A percentile compares a stretch with the other conserved stretches of the same genome.
phyloP scores from a whole-genome alignment of 2,113 vertebrate genomes.

The Alligator mississippiensis region DNA sequence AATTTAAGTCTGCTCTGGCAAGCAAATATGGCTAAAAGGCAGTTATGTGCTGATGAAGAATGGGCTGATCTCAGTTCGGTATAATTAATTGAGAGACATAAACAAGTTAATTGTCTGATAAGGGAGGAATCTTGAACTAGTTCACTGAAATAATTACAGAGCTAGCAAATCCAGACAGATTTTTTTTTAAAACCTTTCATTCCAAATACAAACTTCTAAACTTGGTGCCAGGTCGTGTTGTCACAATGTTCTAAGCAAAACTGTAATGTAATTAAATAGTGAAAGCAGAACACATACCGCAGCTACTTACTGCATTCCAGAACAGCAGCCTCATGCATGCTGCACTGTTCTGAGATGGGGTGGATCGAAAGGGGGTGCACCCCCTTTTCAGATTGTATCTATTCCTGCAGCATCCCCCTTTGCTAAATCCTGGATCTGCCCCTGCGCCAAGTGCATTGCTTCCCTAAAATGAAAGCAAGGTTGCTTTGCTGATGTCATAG shows the following conservation, averaged over 20 bases:
- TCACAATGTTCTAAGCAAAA: background rate
- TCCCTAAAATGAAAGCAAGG: no score
- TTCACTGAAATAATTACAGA: background rate
- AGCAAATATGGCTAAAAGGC: background rate
- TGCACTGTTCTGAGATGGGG: no score
- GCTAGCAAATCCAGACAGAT: background rate
- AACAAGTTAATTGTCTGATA: background rate
- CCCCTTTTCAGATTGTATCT: no score
- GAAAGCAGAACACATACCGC: background rate
- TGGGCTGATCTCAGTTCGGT: background rate
- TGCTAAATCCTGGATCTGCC: no score
- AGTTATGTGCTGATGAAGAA: background rate
- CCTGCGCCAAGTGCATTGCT: no score
- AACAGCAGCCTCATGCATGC: no score
- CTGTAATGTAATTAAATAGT: background rate
- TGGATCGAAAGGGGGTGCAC: no score
- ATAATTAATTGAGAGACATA: background rate
- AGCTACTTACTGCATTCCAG: no score
- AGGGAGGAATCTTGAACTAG: background rate
- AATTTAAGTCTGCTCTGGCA: background rate
- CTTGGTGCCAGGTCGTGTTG: no score
- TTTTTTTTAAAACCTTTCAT: background rate
- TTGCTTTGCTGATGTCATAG: no score
- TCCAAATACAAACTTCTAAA: background rate
- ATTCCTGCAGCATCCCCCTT: no score